Evolutionary conservation across 2,113 vertebrate genomes (phyloP).

Genomic region (Beaufortia kweichowensis): DNA sequence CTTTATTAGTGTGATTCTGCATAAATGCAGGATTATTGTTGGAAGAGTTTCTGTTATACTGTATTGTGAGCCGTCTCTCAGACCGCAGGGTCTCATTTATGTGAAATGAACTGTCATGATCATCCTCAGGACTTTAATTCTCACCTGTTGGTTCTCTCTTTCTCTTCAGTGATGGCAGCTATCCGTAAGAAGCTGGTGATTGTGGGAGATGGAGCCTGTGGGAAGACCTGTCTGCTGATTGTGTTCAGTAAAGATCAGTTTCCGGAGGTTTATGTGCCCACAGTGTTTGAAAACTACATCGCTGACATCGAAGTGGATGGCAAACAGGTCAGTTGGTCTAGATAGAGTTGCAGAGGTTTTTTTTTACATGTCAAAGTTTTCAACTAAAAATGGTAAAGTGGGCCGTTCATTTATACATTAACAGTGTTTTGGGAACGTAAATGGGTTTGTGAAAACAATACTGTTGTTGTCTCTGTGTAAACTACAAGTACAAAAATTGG

Average conservation of each 20-base stretch:
- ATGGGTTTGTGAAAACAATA: no score
- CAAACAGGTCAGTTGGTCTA: conserved; percentile 82
- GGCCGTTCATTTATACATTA: no score
- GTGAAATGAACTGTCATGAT: background rate
- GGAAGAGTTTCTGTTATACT: background rate
- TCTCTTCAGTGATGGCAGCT: conserved; percentile 80
- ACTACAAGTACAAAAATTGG: no score
- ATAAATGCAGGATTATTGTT: background rate
- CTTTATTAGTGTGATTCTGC: conserved; percentile 1
- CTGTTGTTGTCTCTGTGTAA: no score
- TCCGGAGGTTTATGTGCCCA: conserved; percentile 96
- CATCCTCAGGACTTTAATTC: background rate
- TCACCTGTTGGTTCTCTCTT: background rate
- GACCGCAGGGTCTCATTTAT: background rate
- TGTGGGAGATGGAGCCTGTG: conserved; percentile 94
- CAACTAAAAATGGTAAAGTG: no score
- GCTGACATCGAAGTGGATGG: conserved; percentile 97
- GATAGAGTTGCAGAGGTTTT: background rate
- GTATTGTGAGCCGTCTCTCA: background rate
- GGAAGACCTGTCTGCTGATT: conserved; percentile 95
- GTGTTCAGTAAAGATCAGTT: conserved; percentile 99
- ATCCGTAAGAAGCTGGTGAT: conserved; percentile 99
- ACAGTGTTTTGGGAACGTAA: no score
- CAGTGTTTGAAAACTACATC: conserved; percentile 98
- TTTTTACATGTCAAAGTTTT: no score